Percentiles rank a stretch among this genome's conserved stretches.
These are phyloP conservation scores for Pediacus dermestoides DNA, from an alignment of 2,888 invertebrate species.

Conservation along the genomic window DNA sequence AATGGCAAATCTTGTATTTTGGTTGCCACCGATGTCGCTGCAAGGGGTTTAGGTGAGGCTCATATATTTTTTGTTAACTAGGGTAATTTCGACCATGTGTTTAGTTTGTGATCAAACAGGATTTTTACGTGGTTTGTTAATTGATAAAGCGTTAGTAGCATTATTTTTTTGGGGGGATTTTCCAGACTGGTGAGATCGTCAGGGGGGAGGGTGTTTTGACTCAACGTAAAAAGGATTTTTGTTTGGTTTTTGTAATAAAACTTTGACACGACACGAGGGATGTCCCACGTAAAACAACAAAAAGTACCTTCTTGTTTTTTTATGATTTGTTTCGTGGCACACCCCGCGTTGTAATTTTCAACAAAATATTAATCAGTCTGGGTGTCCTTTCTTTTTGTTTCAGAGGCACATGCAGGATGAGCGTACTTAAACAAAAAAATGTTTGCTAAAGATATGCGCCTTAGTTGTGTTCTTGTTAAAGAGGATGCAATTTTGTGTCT, in stretches of 20 bases:
- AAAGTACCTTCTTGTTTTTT: constrained; percentile 1
- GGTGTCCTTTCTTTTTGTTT: constrained; percentile 59
- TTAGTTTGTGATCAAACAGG: constrained; percentile 16
- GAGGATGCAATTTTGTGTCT: constrained; percentile 46
- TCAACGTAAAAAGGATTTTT: no score
- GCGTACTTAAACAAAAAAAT: constrained; percentile 58
- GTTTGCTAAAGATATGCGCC: constrained; percentile 48
- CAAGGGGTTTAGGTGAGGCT: constrained; percentile 86
- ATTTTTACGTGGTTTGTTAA: constrained; percentile 54
- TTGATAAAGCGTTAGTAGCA: constrained; percentile 47
- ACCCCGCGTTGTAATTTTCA: constrained; percentile 5
- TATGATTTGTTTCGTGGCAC: constrained; percentile 1
- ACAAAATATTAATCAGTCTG: constrained; percentile 49
- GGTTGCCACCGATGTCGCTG: constrained; percentile 97
- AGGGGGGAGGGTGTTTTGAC: constrained; percentile 12
- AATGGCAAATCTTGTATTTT: constrained; percentile 83
- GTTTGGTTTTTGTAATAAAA: no score
- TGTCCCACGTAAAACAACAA: no score
- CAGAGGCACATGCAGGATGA: constrained; percentile 84
- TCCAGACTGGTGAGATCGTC: constrained; percentile 45
- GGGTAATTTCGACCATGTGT: constrained; percentile 11
- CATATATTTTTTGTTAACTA: constrained; percentile 3
- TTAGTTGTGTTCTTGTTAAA: constrained; percentile 40
- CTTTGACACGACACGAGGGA: no score
- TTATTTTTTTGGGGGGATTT: constrained; percentile 45